Percentiles rank a stretch among this genome's conserved stretches.
phyloP scores from a whole-genome alignment of 1,140 invertebrate genomes.

The Lepidurus couesii region DNA sequence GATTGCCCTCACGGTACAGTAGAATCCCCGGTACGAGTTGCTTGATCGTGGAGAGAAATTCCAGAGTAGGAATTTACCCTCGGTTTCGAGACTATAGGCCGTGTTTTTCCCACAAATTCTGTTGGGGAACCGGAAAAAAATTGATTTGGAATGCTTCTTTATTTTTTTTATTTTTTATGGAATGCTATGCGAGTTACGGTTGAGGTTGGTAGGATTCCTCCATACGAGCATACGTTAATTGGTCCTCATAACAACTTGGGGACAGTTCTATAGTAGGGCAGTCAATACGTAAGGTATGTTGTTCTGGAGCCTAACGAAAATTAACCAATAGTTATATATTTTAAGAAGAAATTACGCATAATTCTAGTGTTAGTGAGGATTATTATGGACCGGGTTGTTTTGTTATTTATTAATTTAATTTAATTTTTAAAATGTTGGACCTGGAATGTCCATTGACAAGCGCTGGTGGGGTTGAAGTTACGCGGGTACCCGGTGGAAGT shows the following conservation, averaged over 20 bases:
- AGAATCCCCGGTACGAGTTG: not conserved
- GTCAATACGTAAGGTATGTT: not conserved
- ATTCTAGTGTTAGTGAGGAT: too few species aligned
- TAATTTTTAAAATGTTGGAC: not conserved
- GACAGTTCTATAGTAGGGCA: not conserved
- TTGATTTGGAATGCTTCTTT: not conserved
- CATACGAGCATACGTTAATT: not conserved
- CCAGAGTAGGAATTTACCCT: not conserved
- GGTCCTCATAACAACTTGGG: not conserved
- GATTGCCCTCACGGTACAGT: not conserved
- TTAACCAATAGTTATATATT: not conserved
- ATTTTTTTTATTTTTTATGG: too few species aligned
- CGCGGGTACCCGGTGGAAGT: not conserved
- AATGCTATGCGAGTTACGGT: not conserved
- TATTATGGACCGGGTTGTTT: too few species aligned
- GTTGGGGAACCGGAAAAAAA: not conserved
- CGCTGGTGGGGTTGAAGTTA: not conserved
- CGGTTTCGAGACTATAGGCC: not conserved
- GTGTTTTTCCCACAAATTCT: not conserved
- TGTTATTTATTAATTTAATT: not conserved
- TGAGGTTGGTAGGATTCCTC: slow-evolving; percentile 11
- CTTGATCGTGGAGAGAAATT: not conserved
- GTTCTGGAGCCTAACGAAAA: not conserved
- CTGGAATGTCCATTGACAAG: not conserved
- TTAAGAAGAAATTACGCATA: not conserved